Base-by-base conservation (phyloP, 2,113 vertebrate species). In the Cynoglossus semilaevis region DNA sequence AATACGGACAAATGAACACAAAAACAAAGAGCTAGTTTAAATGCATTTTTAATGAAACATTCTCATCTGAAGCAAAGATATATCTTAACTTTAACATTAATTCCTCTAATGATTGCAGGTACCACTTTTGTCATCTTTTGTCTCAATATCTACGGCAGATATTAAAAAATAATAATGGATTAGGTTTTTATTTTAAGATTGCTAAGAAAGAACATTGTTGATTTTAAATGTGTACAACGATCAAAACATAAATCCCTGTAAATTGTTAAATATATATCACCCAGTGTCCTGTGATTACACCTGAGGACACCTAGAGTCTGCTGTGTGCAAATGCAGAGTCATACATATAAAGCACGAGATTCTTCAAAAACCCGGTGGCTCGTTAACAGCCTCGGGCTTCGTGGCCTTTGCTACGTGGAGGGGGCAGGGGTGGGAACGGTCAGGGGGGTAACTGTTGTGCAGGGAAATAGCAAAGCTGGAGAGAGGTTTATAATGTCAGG, bases 11-110 rank as follows among this genome's bases (percentile, higher is more conserved):
- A 13, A 37, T 7, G 41, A 42, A 57, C 46, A 63, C 36, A 70
- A 37, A 81, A 1, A 64, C 46, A 72, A 36, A 51, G 37, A 4
- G 16, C 47, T 67, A 12, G 15, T 40, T 65, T 74, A 72, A 58
- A 74, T 66, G 62, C 73, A 74, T 67, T 72, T 89, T 87, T 88
- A 87, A 84, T 88, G 69, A 63, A 86, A 74, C 64, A 79, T 66
- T 77, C 49, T 80, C 56, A 81, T 76, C 47, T 62, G 70, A 82
- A 82, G 81, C 72, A 81, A 83, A 85, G 74, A 81, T 66, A 72
- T 69, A 74, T 73, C 4, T 0, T 69, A 83, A 61, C 68, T 77
- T 73, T 52, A 83, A 61, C 68, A 76, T 73, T 52, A 48, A 45
- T 77, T 84, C 58, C n/a, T 61, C 74, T 46, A 15, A 57, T 76